phyloP scores from a whole-genome alignment of 2,888 invertebrate genomes.

The Drosophila borborema region DNA sequence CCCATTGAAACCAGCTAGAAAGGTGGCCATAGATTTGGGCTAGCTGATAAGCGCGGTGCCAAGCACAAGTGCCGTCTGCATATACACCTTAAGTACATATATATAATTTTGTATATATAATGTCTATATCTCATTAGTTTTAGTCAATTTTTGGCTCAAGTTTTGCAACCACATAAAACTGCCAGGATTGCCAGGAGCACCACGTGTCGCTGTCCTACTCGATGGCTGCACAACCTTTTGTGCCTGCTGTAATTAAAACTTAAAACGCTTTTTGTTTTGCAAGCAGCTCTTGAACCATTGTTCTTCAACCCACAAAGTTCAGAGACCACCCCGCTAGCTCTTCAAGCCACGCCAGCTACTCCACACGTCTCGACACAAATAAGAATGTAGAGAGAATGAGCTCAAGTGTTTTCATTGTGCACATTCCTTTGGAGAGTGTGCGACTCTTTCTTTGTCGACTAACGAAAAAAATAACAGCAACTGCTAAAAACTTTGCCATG shows the following conservation, averaged over 20 bases:
- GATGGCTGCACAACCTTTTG: slow-evolving; percentile 62
- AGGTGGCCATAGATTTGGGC: slow-evolving; percentile 57
- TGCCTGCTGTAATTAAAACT: slow-evolving; percentile 73
- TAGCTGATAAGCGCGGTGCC: slow-evolving; percentile 54
- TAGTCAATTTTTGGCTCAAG: slow-evolving; percentile 24
- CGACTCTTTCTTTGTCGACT: slow-evolving; percentile 69
- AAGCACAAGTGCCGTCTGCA: slow-evolving; percentile 44
- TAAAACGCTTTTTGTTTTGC: slow-evolving; percentile 81
- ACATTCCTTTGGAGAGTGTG: slow-evolving; percentile 78
- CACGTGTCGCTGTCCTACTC: slow-evolving; percentile 46
- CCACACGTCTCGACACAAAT: slow-evolving; percentile 56
- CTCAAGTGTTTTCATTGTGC: slow-evolving; percentile 75
- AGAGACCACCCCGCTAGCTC: slow-evolving; percentile 43
- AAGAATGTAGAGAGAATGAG: slow-evolving; percentile 16
- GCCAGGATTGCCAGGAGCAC: slow-evolving; percentile 48
- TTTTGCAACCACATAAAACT: slow-evolving; percentile 21
- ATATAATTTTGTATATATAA: slow-evolving; percentile 7
- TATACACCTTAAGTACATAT: not conserved
- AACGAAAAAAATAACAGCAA: slow-evolving; percentile 13
- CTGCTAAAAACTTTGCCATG: slow-evolving; percentile 59
- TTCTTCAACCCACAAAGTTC: slow-evolving; percentile 74
- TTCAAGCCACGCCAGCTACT: slow-evolving; percentile 25
- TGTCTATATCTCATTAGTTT: slow-evolving; percentile 40
- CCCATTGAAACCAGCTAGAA: slow-evolving; percentile 31
- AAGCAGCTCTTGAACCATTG: slow-evolving; percentile 80